A percentile compares a stretch with the other conserved stretches of the same genome.
These are phyloP conservation scores for Ctenosaura bakeri DNA, from an alignment of 2,797 vertebrate species.

Conservation along the genomic window DNA sequence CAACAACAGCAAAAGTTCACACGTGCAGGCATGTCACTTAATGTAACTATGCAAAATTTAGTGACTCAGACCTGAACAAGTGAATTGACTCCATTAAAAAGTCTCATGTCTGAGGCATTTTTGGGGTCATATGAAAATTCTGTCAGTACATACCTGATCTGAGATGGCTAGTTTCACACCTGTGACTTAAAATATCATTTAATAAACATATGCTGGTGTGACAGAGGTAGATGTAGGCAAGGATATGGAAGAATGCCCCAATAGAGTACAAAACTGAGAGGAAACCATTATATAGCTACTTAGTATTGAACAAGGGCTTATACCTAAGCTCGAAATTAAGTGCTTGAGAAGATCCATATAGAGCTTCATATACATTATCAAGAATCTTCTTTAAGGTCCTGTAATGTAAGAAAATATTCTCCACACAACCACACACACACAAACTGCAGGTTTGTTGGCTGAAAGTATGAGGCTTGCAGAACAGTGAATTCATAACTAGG, in stretches of 20 bases:
- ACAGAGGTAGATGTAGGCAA: background rate
- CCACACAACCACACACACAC: background rate
- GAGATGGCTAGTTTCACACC: background rate
- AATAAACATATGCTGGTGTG: background rate
- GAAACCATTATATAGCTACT: background rate
- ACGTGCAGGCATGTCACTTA: background rate
- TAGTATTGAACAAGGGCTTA: too few relatives aligned
- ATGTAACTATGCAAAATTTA: background rate
- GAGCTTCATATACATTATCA: too few relatives aligned
- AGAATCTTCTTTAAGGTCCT: background rate
- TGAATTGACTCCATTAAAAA: background rate
- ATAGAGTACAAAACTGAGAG: background rate
- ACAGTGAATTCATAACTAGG: background rate
- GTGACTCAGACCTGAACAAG: background rate
- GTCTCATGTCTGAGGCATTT: background rate
- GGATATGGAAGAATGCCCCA: background rate
- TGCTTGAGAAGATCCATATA: too few relatives aligned
- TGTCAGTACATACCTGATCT: background rate
- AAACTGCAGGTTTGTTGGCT: background rate
- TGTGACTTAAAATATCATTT: background rate
- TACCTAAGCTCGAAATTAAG: too few relatives aligned
- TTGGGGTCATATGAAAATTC: constrained; percentile 4
- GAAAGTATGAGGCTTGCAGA: background rate
- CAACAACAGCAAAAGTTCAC: background rate
- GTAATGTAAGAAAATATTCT: background rate